Evolutionary conservation across 1,140 invertebrate genomes (phyloP), one percentile per base, ranked within the genome.

Genomic region (Triops longicaudatus): DNA sequence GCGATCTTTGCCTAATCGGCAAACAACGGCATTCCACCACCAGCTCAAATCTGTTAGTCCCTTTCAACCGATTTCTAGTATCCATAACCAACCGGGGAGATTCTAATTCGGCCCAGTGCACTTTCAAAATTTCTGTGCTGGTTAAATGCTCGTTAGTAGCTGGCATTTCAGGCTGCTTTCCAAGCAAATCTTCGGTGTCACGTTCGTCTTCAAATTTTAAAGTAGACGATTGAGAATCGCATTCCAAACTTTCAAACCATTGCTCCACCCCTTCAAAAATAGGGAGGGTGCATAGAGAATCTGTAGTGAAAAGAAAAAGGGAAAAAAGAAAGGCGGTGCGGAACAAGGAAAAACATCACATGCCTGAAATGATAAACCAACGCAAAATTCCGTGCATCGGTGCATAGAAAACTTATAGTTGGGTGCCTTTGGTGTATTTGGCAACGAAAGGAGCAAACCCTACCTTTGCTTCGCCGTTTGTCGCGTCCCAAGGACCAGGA

Each of bases 401-500:
- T 37, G 31, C 31, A 7, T 37, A 37, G 31, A 37, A 37, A 37
- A 37, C 2, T 37, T 7, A 37, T 37, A 4, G 31, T 37, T 37
- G 31, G 31, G 31, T 37, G 2, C 31, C n/a, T n/a, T 37, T 2
- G 31, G 31, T 37, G 31, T 7, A 37, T 63, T 17, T 63, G 26
- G 17, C 75, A 26, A 41, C 17, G 71, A 71, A 44, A 43, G 27
- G 75, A 14, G 76, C 63, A 26, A 37, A 27, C 31, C 80, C 76
- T 76, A 80, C 80, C 80, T 80, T 79, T 80, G 50, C 74, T 75
- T 31, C 72, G 71, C 44, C 73, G 75, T 73, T 80, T 81, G 26
- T 81, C 80, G 28, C 80, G 80, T 22, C 79, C 79, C 76, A 81
- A 73, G 72, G 80, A 81, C 80, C 79, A 79, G n/a, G 81, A 81